phyloP scores from a whole-genome alignment of 2,113 vertebrate species.

The Archilochus colubris region DNA sequence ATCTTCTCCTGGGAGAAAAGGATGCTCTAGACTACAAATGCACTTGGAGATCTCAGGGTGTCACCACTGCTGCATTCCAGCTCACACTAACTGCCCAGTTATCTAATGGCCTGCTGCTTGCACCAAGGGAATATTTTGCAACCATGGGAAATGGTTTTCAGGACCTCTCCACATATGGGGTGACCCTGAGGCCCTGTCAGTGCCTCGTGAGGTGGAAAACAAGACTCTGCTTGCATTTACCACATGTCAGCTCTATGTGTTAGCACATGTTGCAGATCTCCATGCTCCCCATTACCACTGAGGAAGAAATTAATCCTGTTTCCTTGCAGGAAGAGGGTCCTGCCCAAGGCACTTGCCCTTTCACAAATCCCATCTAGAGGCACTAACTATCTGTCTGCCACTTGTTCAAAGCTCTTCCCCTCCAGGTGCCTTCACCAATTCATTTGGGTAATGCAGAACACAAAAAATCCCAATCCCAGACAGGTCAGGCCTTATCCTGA shows the following conservation, averaged over 20 bases:
- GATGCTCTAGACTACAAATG: neutral
- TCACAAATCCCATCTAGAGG: neutral
- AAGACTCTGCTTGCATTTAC: neutral
- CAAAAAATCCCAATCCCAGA: neutral
- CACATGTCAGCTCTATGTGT: neutral
- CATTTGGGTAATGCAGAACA: neutral
- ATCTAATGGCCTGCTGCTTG: accelerated
- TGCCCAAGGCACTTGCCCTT: neutral
- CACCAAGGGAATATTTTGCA: neutral
- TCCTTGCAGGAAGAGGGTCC: neutral
- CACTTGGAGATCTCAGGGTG: neutral
- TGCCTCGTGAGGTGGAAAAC: neutral
- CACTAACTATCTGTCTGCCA: neutral
- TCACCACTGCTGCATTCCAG: neutral
- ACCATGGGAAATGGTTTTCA: neutral
- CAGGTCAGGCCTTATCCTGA: neutral
- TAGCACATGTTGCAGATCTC: neutral
- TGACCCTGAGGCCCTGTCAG: neutral
- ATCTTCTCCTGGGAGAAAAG: neutral
- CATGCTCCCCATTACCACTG: neutral
- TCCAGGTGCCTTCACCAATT: neutral
- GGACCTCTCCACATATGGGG: neutral
- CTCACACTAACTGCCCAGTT: accelerated
- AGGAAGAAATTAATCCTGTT: neutral
- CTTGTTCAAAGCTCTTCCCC: neutral